A percentile compares a stretch with the other conserved stretches of the same genome.
Conservation (phyloP, 2,888 invertebrate genomes). For the Hecatera dysodea region DNA sequence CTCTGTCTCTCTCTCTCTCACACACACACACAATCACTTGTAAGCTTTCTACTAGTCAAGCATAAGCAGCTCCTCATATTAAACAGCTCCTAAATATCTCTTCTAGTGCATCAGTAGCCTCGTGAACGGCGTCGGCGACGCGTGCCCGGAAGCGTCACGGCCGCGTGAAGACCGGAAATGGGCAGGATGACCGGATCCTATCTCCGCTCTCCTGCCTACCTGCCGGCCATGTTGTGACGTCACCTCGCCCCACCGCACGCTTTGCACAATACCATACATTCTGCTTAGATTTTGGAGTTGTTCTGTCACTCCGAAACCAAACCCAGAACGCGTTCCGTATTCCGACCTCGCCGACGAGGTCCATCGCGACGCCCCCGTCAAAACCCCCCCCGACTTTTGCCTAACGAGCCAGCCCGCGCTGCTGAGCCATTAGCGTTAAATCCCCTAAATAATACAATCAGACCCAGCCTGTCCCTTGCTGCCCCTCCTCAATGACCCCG, state of each 20-base stretch:
- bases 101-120: slow-evolving; percentile 79
- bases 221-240: slow-evolving; percentile 89
- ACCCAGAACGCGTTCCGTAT: no score
- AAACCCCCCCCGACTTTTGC: no score
- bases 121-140: slow-evolving; percentile 84
- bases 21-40: background rate
- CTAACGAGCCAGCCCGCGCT: no score
- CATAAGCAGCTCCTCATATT: no score
- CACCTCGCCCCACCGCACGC: slow-evolving; percentile 73
- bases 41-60: background rate
- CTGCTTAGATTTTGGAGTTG: slow-evolving; percentile 71
- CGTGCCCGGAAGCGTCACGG: slow-evolving; percentile 91
- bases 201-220: slow-evolving; percentile 88
- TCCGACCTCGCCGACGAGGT: no score
- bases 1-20: background rate
- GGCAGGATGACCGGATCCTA: slow-evolving; percentile 91
- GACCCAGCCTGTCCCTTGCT: no score
- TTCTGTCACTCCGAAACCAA: slow-evolving; percentile 64
- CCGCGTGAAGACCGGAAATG: slow-evolving; percentile 91
- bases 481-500: no score
- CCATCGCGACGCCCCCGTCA: no score
- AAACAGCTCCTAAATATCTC: slow-evolving; percentile 59
- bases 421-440: no score
- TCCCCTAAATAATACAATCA: no score
- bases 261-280: slow-evolving; percentile 66